A percentile compares a stretch with the other conserved stretches of the same genome.
These are phyloP conservation scores for Lasius fuliginosus DNA, from an alignment of 2,888 invertebrate genomes.

Conservation along the genomic window DNA sequence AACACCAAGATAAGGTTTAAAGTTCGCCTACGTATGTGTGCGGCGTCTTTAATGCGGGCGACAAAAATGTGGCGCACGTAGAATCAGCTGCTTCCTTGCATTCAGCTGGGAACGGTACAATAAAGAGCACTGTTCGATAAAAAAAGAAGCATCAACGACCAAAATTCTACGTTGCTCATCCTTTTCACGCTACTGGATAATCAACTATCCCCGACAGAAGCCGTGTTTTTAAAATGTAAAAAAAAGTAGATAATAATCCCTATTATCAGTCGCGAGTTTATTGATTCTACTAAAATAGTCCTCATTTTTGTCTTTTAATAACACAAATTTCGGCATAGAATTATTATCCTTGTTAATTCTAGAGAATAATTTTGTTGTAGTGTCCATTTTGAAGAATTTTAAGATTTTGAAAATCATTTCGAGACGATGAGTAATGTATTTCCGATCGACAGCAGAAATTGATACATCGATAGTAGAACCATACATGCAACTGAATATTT, in stretches of 20 bases:
- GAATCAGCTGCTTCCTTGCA: slow-evolving; percentile 53
- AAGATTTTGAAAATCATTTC: neutral
- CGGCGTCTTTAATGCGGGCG: slow-evolving; percentile 11
- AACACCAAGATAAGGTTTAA: slow-evolving; percentile 66
- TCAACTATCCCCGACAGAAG: neutral
- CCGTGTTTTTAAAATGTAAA: neutral
- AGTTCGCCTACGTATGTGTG: slow-evolving; percentile 45
- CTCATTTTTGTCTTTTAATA: neutral
- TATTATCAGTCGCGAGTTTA: neutral
- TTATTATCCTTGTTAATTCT: neutral
- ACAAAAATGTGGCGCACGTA: slow-evolving; percentile 29
- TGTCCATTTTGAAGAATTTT: neutral
- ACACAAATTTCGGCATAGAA: neutral
- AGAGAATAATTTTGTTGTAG: neutral
- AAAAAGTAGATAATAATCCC: neutral
- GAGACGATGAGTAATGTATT: neutral
- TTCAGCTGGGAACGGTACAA: neutral
- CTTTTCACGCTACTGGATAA: neutral
- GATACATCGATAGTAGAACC: neutral
- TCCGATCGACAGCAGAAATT: neutral
- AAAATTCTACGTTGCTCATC: neutral
- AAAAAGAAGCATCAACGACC: neutral
- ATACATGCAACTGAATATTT: neutral
- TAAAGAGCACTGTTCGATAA: slow-evolving; percentile 38
- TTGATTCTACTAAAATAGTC: neutral